Evolutionary conservation across 2,113 vertebrate species (phyloP), one percentile per base, ranked within the genome.

Genomic region (Lichenostomus cassidix): DNA sequence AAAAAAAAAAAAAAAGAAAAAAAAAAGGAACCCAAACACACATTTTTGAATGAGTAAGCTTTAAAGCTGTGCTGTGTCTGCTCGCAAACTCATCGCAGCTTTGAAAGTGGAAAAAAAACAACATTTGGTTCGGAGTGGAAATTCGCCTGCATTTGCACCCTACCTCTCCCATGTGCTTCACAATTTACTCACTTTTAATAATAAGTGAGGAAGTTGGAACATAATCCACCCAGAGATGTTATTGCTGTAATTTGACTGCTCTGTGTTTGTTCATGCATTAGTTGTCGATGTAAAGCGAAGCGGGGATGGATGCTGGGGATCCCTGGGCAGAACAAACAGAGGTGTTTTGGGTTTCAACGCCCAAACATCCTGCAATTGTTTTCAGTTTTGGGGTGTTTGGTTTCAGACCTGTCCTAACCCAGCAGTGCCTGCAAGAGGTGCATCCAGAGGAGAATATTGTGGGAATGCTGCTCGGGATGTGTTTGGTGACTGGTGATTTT

Each of bases 171-270:
- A 87, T 39, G 83, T 89, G 89, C 82, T 56, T 64, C 13, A 37
- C 70, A 91, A 91, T 94, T 71, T 69, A 79, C 74, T 79, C 59
- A 42, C 64, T 89, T 88, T 85, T 91, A 92, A 92, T 92, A 94
- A 78, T 75, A 91, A 96, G 91, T 1, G 52, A 92, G 83, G 84
- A 94, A 90, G 91, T 89, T 95, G 79, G 91, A 91, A 83, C 93
- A 18, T 97, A 96, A 97, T 96, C 87, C 92, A 82, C 83, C 83
- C 92, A 81, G 87, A 92, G 97, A 96, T 96, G 91, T 95, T 96
- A 93, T 94, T 94, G 85, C 95, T 94, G 85, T 96, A 75, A 93
- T 97, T 97, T 94, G 92, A 64, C 75, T 71, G 90, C 11, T 52
- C 89, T 65, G 90, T 97, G 94, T 97, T 95, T 97, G 96, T 94